Percentiles rank a stretch among this genome's conserved stretches.
These are phyloP conservation scores for Aurelia coerulea DNA, from an alignment of 30 jellyfish, hydroid and myxozoan genomes.

Conservation along the genomic window DNA sequence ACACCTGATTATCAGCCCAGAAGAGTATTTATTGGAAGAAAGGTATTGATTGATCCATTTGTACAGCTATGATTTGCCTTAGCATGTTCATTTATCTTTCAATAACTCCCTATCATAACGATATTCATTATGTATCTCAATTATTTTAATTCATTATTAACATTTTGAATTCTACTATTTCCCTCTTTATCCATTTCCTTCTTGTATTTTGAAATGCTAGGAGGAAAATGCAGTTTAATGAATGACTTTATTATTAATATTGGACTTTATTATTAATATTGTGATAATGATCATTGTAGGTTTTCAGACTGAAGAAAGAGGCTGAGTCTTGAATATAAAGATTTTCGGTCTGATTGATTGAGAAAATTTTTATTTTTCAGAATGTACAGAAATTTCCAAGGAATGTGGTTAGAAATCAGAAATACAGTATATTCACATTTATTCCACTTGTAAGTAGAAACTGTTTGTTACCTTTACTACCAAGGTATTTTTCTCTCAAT, in stretches of 20 bases:
- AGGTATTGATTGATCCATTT: constrained; percentile 42
- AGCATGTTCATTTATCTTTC: not conserved
- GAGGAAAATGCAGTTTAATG: too few relatives aligned
- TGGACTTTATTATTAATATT: too few relatives aligned
- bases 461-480: not conserved
- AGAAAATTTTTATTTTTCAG: constrained; percentile 51
- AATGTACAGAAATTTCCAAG: constrained; percentile 67
- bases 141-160: too few relatives aligned
- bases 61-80: not conserved
- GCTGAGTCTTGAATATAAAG: not conserved
- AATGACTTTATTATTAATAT: too few relatives aligned
- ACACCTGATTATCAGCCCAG: constrained; percentile 82
- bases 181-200: too few relatives aligned
- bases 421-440: constrained; percentile 79
- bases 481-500: not conserved
- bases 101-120: too few relatives aligned
- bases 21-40: constrained; percentile 76
- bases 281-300: too few relatives aligned
- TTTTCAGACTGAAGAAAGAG: too few relatives aligned
- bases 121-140: too few relatives aligned
- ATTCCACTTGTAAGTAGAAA: constrained; percentile 85
- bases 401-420: constrained; percentile 90
- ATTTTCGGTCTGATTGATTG: too few relatives aligned
- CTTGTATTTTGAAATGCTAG: too few relatives aligned
- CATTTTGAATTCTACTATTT: too few relatives aligned